Evolutionary conservation across 2,797 vertebrate genomes (phyloP).

Genomic region (Enteromius anoplus): DNA sequence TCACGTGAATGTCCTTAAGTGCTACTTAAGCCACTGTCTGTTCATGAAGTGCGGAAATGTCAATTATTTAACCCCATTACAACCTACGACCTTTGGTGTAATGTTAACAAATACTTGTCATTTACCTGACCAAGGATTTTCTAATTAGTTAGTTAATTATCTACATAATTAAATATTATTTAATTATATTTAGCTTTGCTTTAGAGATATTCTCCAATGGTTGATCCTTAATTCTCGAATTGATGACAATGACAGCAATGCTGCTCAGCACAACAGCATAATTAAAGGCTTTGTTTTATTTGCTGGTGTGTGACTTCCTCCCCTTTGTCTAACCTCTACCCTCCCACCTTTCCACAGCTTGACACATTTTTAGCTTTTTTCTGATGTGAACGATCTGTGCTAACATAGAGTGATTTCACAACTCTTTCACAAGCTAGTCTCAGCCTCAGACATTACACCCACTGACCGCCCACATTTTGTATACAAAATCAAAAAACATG

Average conservation of each 20-base stretch:
- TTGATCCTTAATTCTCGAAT: not conserved
- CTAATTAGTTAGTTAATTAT: not conserved
- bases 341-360: not conserved
- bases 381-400: not conserved
- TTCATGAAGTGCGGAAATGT: not conserved
- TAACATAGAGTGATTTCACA: not conserved
- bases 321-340: too few species aligned
- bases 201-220: not conserved
- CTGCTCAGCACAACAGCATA: not conserved
- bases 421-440: conserved; percentile 16
- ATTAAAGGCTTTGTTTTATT: not conserved
- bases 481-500: not conserved
- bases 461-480: conserved; percentile 1
- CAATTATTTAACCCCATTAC: not conserved
- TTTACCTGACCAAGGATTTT: not conserved
- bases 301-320: not conserved
- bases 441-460: not conserved
- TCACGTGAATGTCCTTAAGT: not conserved
- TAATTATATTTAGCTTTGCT: not conserved
- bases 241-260: not conserved
- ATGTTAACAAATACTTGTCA: not conserved
- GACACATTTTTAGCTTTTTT: not conserved
- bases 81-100: not conserved
- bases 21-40: not conserved
- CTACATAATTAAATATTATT: not conserved